A percentile compares a stretch with the other conserved stretches of the same genome.
phyloP scores from a whole-genome alignment of 2,113 vertebrate genomes.

The Thomomys bottae region DNA sequence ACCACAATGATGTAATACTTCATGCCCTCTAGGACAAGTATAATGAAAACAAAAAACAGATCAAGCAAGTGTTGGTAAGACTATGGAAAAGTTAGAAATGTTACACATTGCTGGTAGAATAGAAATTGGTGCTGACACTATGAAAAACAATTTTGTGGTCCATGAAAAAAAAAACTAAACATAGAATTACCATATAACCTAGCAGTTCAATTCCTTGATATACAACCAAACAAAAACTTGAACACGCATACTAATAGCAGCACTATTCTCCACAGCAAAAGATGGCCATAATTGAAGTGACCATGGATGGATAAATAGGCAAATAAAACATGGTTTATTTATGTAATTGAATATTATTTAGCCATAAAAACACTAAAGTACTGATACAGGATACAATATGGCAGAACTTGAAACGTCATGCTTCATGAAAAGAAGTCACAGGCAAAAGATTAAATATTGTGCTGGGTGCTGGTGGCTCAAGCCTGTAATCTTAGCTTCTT shows the following conservation, averaged over 20 bases:
- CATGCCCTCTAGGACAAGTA: background rate
- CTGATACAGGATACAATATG: background rate
- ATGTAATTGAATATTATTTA: background rate
- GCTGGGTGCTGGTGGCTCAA: too few species aligned
- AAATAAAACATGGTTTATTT: background rate
- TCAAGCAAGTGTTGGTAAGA: background rate
- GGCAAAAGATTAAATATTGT: background rate
- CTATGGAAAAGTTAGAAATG: background rate
- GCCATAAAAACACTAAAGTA: background rate
- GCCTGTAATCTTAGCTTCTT: too few species aligned
- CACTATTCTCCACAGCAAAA: background rate
- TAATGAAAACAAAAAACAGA: constrained; percentile 11
- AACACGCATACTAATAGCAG: background rate
- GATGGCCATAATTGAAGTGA: background rate
- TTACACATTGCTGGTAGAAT: background rate
- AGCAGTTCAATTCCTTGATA: constrained; percentile 11
- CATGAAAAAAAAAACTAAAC: constrained; percentile 40
- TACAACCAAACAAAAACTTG: constrained; percentile 13
- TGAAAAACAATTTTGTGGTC: background rate
- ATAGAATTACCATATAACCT: constrained; percentile 13
- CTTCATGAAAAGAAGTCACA: background rate
- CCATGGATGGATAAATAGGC: background rate
- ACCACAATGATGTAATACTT: background rate
- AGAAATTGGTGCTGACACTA: background rate
- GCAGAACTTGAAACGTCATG: constrained; percentile 9